Evolutionary conservation across 2,888 invertebrate genomes (phyloP), one percentile per base, ranked within the genome.

Genomic region (Apamea monoglypha): DNA sequence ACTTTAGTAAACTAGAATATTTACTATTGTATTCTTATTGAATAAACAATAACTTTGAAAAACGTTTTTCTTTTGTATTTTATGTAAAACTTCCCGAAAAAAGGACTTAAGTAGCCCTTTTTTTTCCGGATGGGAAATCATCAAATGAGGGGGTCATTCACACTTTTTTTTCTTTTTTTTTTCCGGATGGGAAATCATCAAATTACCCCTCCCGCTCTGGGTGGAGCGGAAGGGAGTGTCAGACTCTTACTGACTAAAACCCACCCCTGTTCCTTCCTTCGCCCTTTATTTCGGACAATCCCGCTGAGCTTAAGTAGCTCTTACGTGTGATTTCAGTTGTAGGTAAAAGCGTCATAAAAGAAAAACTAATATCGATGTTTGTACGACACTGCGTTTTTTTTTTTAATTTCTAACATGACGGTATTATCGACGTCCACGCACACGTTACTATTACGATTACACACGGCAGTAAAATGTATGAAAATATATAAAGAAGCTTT

Each of bases 11-110:
- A 81, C 74, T 87, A 76, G 74, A 77, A 44, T 83, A 70, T 76
- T 76, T 63, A 83, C 80, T 77, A 75, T 82, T 84, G 82, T 81
- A 77, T 84, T 78, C 74, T 79, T 88, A 78, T 70, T 81, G 29
- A 87, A 83, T 86, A 64, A 88, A 87, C 78, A 50, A 84, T 40
- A 59, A 40, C 59, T 76, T 75, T 59, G 8, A 36, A 82, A 72
- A 53, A 3, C 64, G 6, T 50, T 82, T 56, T 76, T 63, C n/a
- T 64, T 67, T 47, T 69, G 18, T n/a, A 32, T 66, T n/a, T 25
- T n/a, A 12, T 40, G 29, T 12, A 25, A 74, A 74, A 25, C 40
- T 73, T 36, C 16, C 3, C 1, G 14, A 70, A 74, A 70, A 50
- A 36, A n/a, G 18, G n/a, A 36, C 69, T n/a, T 21, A 21, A 6